phyloP scores from a whole-genome alignment of 2,113 vertebrate species.

The Indicator indicator region DNA sequence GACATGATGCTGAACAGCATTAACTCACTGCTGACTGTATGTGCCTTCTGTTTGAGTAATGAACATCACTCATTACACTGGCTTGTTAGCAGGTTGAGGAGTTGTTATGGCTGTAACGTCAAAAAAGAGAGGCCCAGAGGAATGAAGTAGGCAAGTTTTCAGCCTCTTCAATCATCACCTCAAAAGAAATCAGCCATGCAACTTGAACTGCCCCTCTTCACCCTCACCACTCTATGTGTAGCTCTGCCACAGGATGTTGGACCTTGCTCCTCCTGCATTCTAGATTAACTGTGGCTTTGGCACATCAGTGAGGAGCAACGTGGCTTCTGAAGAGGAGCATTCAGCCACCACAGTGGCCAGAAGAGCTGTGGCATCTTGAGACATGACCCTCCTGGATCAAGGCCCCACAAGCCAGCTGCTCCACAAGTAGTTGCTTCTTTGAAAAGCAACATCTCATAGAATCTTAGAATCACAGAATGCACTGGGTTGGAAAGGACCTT shows the following conservation, averaged over 20 bases:
- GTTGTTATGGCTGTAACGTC: not conserved
- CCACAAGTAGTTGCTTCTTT: not conserved
- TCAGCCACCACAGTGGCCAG: rapidly evolving
- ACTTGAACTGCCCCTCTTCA: not conserved
- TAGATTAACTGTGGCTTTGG: not conserved
- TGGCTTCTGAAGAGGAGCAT: not conserved
- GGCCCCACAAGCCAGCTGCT: not conserved
- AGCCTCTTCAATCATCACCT: not conserved
- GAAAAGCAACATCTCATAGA: not conserved
- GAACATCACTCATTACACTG: not conserved
- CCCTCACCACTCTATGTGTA: not conserved
- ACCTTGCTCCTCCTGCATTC: not conserved
- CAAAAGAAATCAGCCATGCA: not conserved
- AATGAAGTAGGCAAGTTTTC: not conserved
- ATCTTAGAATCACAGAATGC: too few species aligned
- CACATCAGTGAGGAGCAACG: rapidly evolving
- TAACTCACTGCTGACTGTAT: not conserved
- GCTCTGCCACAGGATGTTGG: not conserved
- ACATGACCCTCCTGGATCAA: not conserved
- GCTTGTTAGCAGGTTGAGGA: not conserved
- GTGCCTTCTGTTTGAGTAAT: not conserved
- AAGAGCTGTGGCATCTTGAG: not conserved
- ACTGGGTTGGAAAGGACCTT: too few species aligned
- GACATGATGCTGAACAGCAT: rapidly evolving
- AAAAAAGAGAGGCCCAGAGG: not conserved